Conservation (phyloP, 2,888 invertebrate genomes). For the Leucophenga maculata region DNA sequence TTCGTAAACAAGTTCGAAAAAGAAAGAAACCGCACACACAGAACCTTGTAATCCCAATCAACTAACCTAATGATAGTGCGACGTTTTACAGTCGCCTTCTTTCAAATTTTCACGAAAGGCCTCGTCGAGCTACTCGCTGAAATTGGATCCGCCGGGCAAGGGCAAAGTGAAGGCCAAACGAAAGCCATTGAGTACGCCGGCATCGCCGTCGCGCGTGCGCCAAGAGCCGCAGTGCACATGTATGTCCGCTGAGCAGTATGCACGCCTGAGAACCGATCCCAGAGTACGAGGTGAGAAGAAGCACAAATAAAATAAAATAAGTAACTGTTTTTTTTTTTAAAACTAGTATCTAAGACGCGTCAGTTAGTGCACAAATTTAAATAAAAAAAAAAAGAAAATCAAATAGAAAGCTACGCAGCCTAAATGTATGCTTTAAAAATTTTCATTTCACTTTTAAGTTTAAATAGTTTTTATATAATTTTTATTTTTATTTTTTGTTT, state of each 20-base stretch:
- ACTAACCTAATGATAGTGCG: constrained; percentile 76
- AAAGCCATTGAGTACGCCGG: constrained; percentile 93
- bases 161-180: constrained; percentile 90
- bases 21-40: constrained; percentile 70
- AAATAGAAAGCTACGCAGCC: background rate
- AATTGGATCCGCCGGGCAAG: constrained; percentile 91
- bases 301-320: constrained; percentile 37
- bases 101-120: constrained; percentile 98
- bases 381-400: background rate
- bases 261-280: constrained; percentile 78
- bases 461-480: too few relatives aligned
- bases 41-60: constrained; percentile 73
- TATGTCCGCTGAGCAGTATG: constrained; percentile 94
- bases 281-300: constrained; percentile 69
- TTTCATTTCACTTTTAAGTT: constrained; percentile 11
- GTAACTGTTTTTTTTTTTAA: background rate
- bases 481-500: background rate
- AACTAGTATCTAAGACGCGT: background rate
- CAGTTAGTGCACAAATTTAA: background rate
- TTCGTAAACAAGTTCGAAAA: constrained; percentile 28
- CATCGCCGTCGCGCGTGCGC: constrained; percentile 87
- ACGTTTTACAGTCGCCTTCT: constrained; percentile 92
- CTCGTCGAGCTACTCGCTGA: constrained; percentile 95
- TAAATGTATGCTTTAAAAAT: constrained; percentile 18
- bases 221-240: constrained; percentile 93